phyloP scores from a whole-genome alignment of 92 coral and sea anemone species.

The Porites divaricata region DNA sequence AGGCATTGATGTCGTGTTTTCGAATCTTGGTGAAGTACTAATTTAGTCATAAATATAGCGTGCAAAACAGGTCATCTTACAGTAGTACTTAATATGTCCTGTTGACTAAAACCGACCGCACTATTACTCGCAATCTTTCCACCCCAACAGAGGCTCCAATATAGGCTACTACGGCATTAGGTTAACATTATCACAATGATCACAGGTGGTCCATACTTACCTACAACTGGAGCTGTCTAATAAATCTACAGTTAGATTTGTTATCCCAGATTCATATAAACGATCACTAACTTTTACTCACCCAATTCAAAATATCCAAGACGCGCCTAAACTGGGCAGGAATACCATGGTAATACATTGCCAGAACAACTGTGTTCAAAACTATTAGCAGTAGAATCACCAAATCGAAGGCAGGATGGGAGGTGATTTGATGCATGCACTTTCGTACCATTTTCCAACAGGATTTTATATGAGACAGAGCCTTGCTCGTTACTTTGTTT shows the following conservation, averaged over 20 bases:
- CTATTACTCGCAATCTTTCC: neutral
- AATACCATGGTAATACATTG: conserved; percentile 77
- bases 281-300: conserved; percentile 3
- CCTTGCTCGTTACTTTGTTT: conserved; percentile 7
- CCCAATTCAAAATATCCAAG: conserved; percentile 72
- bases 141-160: too few relatives aligned
- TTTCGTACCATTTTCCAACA: conserved; percentile 9
- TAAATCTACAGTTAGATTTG: too few relatives aligned
- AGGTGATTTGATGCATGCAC: conserved; percentile 29
- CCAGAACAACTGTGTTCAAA: conserved; percentile 79
- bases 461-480: neutral
- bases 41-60: neutral
- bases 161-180: too few relatives aligned
- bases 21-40: neutral
- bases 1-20: neutral
- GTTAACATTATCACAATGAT: too few relatives aligned
- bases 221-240: neutral
- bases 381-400: conserved; percentile 70
- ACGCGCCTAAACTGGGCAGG: conserved; percentile 45
- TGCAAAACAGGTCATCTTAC: neutral
- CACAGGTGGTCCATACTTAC: too few relatives aligned
- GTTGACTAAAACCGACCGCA: neutral
- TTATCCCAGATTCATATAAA: neutral
- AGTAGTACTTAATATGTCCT: neutral
- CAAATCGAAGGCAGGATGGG: conserved; percentile 61